Conservation (phyloP, 2,113 vertebrate genomes). For the Nibea coibor region DNA sequence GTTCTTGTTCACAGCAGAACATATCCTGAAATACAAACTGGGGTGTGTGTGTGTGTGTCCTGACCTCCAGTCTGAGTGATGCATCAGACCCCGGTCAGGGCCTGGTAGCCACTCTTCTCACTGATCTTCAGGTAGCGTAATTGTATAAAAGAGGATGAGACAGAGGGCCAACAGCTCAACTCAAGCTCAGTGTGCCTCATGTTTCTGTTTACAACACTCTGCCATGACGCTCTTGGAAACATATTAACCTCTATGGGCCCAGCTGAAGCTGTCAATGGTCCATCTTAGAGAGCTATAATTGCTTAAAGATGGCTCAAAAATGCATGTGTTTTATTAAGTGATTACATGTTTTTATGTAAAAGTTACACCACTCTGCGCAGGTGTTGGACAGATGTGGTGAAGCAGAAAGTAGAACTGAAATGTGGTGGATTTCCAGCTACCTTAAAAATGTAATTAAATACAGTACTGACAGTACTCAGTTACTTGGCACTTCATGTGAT, state of each 20-base stretch:
- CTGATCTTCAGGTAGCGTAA: constrained; percentile 91
- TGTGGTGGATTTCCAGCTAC: not conserved
- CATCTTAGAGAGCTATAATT: constrained; percentile 1
- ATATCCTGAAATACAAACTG: too few relatives aligned
- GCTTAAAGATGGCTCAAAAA: constrained; percentile 24
- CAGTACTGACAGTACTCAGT: not conserved
- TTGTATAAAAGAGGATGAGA: constrained; percentile 20
- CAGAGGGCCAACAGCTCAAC: not conserved
- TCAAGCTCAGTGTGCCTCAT: not conserved
- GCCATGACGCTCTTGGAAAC: constrained; percentile 7
- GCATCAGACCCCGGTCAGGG: constrained; percentile 79
- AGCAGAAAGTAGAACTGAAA: not conserved
- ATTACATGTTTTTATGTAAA: constrained; percentile 26
- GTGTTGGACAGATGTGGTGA: constrained; percentile 28
- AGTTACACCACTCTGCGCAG: constrained; percentile 2
- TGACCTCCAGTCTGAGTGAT: too few relatives aligned
- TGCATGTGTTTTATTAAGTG: constrained; percentile 27
- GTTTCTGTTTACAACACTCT: not conserved
- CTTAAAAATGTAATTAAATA: not conserved
- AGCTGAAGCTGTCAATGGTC: constrained; percentile 5
- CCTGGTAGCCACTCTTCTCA: constrained; percentile 82
- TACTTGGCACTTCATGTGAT: not conserved
- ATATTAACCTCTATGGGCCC: not conserved
- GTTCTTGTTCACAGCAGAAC: too few relatives aligned
- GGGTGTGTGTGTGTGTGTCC: too few relatives aligned